These are phyloP conservation scores for Australoheros facetus DNA, from an alignment of 2,797 vertebrate species.

Conservation along the genomic window DNA sequence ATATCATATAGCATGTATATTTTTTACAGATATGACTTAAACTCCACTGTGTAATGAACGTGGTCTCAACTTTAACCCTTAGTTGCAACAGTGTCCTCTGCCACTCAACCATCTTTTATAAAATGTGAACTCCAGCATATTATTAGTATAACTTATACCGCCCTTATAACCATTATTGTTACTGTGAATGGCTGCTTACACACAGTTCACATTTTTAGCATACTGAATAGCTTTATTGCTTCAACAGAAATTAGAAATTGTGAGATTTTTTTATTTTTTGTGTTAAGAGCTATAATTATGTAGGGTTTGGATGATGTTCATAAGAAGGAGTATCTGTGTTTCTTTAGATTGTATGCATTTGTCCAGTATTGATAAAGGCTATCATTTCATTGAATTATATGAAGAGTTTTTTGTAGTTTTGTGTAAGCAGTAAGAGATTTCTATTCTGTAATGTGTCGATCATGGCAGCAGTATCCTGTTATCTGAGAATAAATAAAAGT, in stretches of 20 bases:
- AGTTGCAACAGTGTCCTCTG: not conserved
- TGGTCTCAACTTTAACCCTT: not conserved
- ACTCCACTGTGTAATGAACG: not conserved
- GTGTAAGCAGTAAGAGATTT: slow-evolving; percentile 50
- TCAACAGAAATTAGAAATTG: not conserved
- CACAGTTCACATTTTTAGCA: slow-evolving; percentile 19
- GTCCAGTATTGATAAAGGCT: slow-evolving; percentile 29
- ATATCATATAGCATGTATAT: slow-evolving; percentile 57
- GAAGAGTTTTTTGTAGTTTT: slow-evolving; percentile 45
- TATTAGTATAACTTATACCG: slow-evolving; percentile 36
- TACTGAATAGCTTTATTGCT: slow-evolving; percentile 42
- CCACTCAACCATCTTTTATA: not conserved
- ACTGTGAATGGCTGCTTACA: slow-evolving; percentile 30
- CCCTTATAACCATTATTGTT: slow-evolving; percentile 7
- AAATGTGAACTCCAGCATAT: slow-evolving; percentile 59
- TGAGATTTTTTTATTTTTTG: slow-evolving; percentile 44
- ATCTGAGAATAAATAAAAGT: slow-evolving; percentile 20
- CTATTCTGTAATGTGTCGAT: slow-evolving; percentile 61
- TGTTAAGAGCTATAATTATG: slow-evolving; percentile 31
- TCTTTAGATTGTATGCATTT: slow-evolving; percentile 39
- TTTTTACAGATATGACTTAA: slow-evolving; percentile 48
- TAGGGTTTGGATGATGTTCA: slow-evolving; percentile 27
- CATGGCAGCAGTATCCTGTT: slow-evolving; percentile 23
- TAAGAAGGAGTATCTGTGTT: slow-evolving; percentile 16
- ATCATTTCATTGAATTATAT: slow-evolving; percentile 30